Base-by-base conservation (phyloP, 2,888 invertebrate species). In the Gastrophysa polygoni region DNA sequence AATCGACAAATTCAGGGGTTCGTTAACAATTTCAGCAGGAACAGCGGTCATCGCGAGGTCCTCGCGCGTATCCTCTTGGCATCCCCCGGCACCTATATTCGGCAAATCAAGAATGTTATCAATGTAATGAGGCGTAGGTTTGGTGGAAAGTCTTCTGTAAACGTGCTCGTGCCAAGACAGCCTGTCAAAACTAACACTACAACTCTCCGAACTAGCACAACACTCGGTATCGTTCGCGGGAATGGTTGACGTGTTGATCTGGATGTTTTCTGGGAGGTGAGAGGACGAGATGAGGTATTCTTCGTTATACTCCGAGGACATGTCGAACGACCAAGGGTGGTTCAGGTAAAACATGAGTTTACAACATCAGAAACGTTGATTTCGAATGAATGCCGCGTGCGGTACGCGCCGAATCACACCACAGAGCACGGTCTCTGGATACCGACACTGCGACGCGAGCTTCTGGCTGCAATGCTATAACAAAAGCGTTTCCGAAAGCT, bases 81-180 rank as follows among this genome's bases (percentile, higher is more conserved):
- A 62, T 38, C 48, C 29, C 46, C 57, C 60, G 51, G 63, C 38
- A 38, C 38, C 14, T 38, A n/a, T 67, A 55, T 61, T 71, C 52
- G 73, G 75, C 50, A 79, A 71, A 18, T 93, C 94, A 72, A 96
- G 84, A 70, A 96, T 96, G 78, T 95, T 92, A 68, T 91, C 90
- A 76, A 96, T 96, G 43, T 89, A 88, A 81, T 95, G 93, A 3
- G 95, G 92, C 1, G 96, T 95, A 1, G 93, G 93, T 58, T 87
- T 87, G 72, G 89, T 89, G 8, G 92, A 92, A 10, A 93, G 90
- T 72, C 90, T 90, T 1, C 89, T 91, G 79, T 95, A 95, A 18
- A 95, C 92, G 80, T 95, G 95, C 32, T 93, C 91, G 83, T 95
- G 95, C 95, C 95, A 95, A 38, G 92, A 82, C 20, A 76, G 61